Conservation (phyloP, 2,888 invertebrate genomes). For the Protonemura montana region DNA sequence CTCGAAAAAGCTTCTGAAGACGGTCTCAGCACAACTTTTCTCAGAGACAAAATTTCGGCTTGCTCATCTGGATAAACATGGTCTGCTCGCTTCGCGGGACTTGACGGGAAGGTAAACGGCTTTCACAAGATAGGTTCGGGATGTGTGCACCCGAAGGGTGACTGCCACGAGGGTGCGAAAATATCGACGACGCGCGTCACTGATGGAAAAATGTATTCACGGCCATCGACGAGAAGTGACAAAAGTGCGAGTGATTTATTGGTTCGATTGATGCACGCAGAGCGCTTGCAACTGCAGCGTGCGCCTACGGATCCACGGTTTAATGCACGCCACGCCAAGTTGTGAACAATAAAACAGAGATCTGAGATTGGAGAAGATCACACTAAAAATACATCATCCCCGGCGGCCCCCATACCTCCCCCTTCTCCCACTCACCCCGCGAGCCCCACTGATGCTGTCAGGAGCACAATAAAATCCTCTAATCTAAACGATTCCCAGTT, state of each 20-base stretch:
- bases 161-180: background rate
- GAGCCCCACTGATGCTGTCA: background rate
- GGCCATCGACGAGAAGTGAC: background rate
- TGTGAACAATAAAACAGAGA: background rate
- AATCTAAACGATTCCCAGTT: constrained; percentile 40
- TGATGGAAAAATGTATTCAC: background rate
- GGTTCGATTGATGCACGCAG: background rate
- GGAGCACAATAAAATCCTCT: constrained; percentile 28
- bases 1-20: background rate
- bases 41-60: background rate
- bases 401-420: background rate
- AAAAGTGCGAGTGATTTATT: background rate
- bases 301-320: background rate
- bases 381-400: constrained; percentile 7
- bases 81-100: background rate
- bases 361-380: background rate
- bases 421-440: no score
- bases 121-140: background rate
- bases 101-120: no score
- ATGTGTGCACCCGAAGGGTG: background rate
- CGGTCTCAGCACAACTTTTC: background rate
- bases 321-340: background rate
- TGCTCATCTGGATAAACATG: background rate
- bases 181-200: background rate
- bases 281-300: background rate